These are phyloP conservation scores for Larimichthys crocea DNA, from an alignment of 2,113 vertebrate species.

Conservation along the genomic window DNA sequence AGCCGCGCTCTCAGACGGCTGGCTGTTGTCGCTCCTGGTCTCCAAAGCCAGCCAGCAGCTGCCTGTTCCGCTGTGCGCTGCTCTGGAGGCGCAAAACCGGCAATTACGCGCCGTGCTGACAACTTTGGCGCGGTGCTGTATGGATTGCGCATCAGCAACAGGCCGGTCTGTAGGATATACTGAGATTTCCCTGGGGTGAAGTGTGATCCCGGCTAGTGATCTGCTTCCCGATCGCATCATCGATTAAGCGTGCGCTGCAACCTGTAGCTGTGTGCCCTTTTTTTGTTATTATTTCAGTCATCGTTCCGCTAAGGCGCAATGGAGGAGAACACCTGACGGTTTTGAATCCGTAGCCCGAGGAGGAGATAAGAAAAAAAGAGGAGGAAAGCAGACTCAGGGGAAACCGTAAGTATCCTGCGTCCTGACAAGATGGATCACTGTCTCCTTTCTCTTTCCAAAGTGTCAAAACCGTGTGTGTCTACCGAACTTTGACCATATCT, in stretches of 20 bases:
- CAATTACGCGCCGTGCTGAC: slow-evolving; percentile 67
- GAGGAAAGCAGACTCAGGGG: slow-evolving; percentile 59
- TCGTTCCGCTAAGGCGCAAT: slow-evolving; percentile 72
- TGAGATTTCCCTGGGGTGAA: slow-evolving; percentile 41
- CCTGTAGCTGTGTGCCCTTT: slow-evolving; percentile 75
- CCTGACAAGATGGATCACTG: slow-evolving; percentile 25
- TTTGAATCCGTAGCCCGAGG: slow-evolving; percentile 68
- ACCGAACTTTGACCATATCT: slow-evolving; percentile 55
- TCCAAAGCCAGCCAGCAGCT: slow-evolving; percentile 47
- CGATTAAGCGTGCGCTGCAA: slow-evolving; percentile 62
- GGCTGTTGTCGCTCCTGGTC: slow-evolving; percentile 44
- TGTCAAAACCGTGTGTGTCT: slow-evolving; percentile 28
- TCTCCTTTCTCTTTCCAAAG: slow-evolving; percentile 23
- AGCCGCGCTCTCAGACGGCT: slow-evolving; percentile 30
- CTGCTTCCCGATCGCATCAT: slow-evolving; percentile 31
- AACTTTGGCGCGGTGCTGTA: slow-evolving; percentile 68
- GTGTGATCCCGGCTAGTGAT: slow-evolving; percentile 34
- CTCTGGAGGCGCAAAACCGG: slow-evolving; percentile 52
- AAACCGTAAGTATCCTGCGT: slow-evolving; percentile 78
- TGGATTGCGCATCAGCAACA: slow-evolving; percentile 69
- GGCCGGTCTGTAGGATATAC: slow-evolving; percentile 50
- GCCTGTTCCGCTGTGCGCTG: slow-evolving; percentile 35
- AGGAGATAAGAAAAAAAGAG: slow-evolving; percentile 62
- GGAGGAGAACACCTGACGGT: slow-evolving; percentile 83
- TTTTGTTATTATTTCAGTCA: slow-evolving; percentile 38